Conservation (phyloP, 1,140 invertebrate species). For the Stegodyphus mimosarum region DNA sequence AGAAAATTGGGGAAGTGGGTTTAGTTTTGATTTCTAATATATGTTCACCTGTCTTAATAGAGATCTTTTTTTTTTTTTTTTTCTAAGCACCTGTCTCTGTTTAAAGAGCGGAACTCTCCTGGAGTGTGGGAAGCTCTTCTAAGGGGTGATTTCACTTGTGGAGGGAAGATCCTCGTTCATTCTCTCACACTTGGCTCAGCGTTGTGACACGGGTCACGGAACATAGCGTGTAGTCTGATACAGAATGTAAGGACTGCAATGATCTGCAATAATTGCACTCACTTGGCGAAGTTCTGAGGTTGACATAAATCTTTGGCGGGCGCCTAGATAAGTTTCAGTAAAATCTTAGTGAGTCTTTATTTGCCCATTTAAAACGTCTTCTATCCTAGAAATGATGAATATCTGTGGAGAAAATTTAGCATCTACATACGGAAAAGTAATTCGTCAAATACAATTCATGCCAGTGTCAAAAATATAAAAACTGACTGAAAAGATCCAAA, state of each 20-base stretch:
- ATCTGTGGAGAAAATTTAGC: no score
- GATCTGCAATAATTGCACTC: background rate
- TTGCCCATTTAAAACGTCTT: no score
- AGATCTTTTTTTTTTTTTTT: conserved; percentile 27
- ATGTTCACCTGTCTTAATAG: conserved; percentile 34
- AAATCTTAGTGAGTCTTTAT: no score
- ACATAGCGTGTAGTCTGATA: conserved; percentile 48
- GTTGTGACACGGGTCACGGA: conserved; percentile 53
- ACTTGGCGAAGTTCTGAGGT: conserved; percentile 8
- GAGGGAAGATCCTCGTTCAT: conserved; percentile 25
- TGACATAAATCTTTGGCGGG: no score
- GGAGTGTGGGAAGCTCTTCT: conserved; percentile 40
- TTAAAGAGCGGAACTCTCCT: conserved; percentile 19
- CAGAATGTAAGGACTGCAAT: background rate
- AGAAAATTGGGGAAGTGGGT: no score
- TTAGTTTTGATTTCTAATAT: no score
- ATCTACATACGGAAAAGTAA: no score
- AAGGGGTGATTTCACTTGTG: conserved; percentile 8
- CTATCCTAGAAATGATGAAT: no score
- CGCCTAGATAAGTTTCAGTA: no score
- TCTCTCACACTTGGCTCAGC: conserved; percentile 44
- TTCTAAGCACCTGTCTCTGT: conserved; percentile 33
- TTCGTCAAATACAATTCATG: no score
- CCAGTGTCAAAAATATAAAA: no score
- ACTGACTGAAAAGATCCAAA: no score